phyloP scores from a whole-genome alignment of 2,797 vertebrate species.

The Chelidonichthys spinosus region DNA sequence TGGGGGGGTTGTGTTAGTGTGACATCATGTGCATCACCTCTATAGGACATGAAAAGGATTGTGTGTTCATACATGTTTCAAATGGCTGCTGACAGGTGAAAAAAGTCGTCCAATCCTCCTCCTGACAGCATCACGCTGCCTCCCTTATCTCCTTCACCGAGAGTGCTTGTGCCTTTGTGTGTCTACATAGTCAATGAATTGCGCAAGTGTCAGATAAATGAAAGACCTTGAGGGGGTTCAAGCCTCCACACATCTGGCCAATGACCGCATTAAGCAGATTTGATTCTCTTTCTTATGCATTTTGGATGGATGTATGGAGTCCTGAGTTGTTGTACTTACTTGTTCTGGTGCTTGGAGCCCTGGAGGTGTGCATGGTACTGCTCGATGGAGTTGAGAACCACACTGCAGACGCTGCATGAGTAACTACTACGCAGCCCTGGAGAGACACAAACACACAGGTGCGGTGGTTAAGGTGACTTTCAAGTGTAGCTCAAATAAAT shows the following conservation, averaged over 20 bases:
- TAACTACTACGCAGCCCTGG: slow-evolving; percentile 88
- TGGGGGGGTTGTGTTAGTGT: not conserved
- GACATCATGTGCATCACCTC: not conserved
- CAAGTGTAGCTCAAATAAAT: slow-evolving; percentile 8
- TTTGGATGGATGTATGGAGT: not conserved
- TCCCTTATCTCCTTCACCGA: not conserved
- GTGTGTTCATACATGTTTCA: not conserved
- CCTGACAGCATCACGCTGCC: not conserved
- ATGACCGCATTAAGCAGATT: not conserved
- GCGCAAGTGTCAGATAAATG: no score
- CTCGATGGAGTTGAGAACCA: slow-evolving; percentile 90
- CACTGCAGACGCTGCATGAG: slow-evolving; percentile 87
- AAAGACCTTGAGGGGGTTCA: not conserved
- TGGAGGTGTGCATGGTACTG: slow-evolving; percentile 91
- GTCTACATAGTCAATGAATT: slow-evolving; percentile 1
- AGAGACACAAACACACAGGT: slow-evolving; percentile 48
- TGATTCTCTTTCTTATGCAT: not conserved
- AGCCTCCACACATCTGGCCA: not conserved
- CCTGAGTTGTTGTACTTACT: slow-evolving; percentile 73
- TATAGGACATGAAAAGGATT: not conserved
- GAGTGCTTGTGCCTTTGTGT: not conserved
- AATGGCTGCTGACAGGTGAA: not conserved
- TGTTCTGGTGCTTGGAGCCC: slow-evolving; percentile 91
- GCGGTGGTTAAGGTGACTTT: slow-evolving; percentile 33
- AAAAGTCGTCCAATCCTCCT: not conserved